Evolutionary conservation across 2,888 invertebrate species (phyloP).

Genomic region (Drosophila longiperda): DNA sequence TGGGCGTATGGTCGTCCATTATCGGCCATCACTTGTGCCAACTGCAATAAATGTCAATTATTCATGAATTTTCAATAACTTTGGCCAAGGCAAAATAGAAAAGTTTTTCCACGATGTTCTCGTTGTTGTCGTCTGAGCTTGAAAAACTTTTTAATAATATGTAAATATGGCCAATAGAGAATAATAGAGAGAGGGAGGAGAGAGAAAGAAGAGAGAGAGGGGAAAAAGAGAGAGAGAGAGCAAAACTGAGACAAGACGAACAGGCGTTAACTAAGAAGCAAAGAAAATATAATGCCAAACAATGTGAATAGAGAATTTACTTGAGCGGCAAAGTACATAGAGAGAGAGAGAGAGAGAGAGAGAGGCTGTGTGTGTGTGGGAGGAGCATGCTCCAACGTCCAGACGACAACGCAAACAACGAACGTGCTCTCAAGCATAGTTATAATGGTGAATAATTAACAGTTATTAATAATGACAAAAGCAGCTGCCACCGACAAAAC

Average conservation of each 20-base stretch:
- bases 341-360: not conserved
- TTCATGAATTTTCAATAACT: slow-evolving; percentile 79
- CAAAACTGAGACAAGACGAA: slow-evolving; percentile 20
- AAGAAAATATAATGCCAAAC: slow-evolving; percentile 73
- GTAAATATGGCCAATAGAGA: slow-evolving; percentile 67
- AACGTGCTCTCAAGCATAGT: slow-evolving; percentile 62
- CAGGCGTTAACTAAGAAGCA: slow-evolving; percentile 72
- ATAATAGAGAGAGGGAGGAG: slow-evolving; percentile 3
- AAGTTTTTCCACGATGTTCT: slow-evolving; percentile 54
- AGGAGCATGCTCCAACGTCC: not conserved
- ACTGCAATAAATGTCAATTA: slow-evolving; percentile 80
- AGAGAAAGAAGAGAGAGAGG: not conserved
- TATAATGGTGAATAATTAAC: slow-evolving; percentile 83
- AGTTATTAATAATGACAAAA: slow-evolving; percentile 84
- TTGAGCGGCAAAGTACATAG: slow-evolving; percentile 58
- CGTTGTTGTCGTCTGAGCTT: slow-evolving; percentile 53
- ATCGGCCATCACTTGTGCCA: slow-evolving; percentile 77
- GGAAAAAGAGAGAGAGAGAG: not conserved
- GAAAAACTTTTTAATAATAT: slow-evolving; percentile 77
- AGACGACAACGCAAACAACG: slow-evolving; percentile 54
- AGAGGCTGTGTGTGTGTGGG: not conserved
- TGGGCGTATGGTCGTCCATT: slow-evolving; percentile 56
- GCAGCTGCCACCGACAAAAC: slow-evolving; percentile 75
- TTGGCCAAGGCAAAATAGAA: slow-evolving; percentile 68
- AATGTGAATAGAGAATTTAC: slow-evolving; percentile 70